Conservation (phyloP, 2,888 invertebrate genomes). For the Idaea straminata region DNA sequence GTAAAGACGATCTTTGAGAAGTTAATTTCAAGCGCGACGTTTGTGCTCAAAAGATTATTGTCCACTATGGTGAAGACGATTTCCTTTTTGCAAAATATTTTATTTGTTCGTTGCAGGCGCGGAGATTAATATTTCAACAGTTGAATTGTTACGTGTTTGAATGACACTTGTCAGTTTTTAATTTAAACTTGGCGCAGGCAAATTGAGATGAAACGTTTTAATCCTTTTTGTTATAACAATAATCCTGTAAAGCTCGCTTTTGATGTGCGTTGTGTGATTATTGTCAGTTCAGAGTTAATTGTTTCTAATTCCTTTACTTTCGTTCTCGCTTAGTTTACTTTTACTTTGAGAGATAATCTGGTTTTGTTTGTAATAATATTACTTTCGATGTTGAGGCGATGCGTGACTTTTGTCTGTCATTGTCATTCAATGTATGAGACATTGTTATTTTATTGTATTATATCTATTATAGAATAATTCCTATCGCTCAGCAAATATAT, state of each 20-base stretch:
- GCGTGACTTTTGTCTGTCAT: slow-evolving; percentile 17
- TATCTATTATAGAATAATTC: slow-evolving; percentile 11
- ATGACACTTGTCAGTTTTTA: slow-evolving; percentile 60
- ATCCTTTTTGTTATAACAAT: slow-evolving; percentile 50
- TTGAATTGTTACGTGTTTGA: slow-evolving; percentile 65
- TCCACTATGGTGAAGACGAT: slow-evolving; percentile 53
- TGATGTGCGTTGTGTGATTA: slow-evolving; percentile 40
- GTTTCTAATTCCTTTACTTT: slow-evolving; percentile 45
- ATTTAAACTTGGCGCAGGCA: slow-evolving; percentile 49
- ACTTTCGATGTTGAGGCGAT: not conserved
- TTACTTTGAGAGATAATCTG: slow-evolving; percentile 38
- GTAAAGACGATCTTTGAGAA: slow-evolving; percentile 51
- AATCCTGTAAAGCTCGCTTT: slow-evolving; percentile 52
- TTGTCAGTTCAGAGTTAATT: slow-evolving; percentile 46
- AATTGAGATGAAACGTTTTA: slow-evolving; percentile 50
- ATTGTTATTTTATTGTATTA: slow-evolving; percentile 10
- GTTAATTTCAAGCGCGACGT: slow-evolving; percentile 71
- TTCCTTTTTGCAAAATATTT: slow-evolving; percentile 52
- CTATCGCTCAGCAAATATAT: slow-evolving; percentile 13
- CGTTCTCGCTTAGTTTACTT: slow-evolving; percentile 35
- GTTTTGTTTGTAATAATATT: slow-evolving; percentile 25
- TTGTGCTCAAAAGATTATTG: slow-evolving; percentile 70
- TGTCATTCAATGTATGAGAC: slow-evolving; percentile 14
- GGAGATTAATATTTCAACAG: slow-evolving; percentile 57
- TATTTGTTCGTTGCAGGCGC: slow-evolving; percentile 46